phyloP scores from a whole-genome alignment of 2,113 vertebrate genomes.

The Xenopus borealis region DNA sequence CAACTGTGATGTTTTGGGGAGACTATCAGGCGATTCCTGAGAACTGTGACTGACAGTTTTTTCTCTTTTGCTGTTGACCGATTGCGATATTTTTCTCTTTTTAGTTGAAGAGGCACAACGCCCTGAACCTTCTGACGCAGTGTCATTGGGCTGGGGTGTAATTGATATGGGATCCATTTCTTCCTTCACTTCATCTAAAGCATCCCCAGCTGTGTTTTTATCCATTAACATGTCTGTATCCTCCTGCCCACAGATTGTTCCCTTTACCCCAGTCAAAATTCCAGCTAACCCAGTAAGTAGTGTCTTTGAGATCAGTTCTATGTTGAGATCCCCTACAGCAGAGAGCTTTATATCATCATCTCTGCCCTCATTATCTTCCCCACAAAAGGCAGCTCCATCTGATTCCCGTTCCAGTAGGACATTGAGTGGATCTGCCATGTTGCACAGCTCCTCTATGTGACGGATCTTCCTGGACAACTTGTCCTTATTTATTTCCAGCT shows the following conservation, averaged over 20 bases:
- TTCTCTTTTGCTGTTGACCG: too few species aligned
- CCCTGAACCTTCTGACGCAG: too few species aligned
- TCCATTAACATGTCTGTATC: constrained; percentile 7
- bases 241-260: background rate
- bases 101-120: too few species aligned
- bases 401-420: constrained; percentile 8
- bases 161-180: too few species aligned
- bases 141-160: too few species aligned
- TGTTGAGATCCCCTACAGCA: background rate
- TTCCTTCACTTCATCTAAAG: too few species aligned
- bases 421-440: background rate
- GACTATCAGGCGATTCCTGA: too few species aligned
- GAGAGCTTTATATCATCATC: background rate
- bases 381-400: background rate
- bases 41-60: too few species aligned
- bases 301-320: constrained; percentile 5
- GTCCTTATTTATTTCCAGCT: constrained; percentile 3
- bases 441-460: constrained; percentile 14
- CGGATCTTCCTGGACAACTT: constrained; percentile 3
- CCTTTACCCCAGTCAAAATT: background rate
- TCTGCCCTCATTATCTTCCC: background rate
- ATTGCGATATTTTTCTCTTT: too few species aligned
- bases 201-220: constrained; percentile 5
- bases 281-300: background rate
- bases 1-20: too few species aligned